These are phyloP conservation scores for Drosophila histrio DNA, from an alignment of 2,888 invertebrate genomes.

Conservation along the genomic window DNA sequence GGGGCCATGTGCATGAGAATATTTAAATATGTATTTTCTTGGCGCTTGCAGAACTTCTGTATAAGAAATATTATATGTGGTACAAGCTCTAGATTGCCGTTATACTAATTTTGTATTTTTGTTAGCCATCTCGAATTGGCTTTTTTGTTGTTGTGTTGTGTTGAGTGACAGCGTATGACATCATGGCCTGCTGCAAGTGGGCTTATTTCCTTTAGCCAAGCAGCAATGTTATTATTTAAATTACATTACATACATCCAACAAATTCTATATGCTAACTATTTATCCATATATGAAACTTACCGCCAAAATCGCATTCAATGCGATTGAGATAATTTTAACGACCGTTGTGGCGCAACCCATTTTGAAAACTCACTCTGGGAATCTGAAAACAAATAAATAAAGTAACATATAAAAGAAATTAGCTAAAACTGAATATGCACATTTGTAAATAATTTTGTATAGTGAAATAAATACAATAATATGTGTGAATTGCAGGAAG, in stretches of 20 bases:
- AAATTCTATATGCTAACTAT: not conserved
- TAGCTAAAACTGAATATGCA: not conserved
- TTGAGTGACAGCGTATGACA: conserved; percentile 35
- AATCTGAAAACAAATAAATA: conserved; percentile 29
- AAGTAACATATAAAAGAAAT: not conserved
- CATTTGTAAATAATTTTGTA: not conserved
- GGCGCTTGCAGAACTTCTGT: conserved; percentile 25
- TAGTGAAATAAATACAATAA: not conserved
- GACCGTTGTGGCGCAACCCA: conserved; percentile 79
- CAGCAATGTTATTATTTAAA: conserved; percentile 19
- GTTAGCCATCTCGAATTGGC: conserved; percentile 12
- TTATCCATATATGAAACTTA: conserved; percentile 59
- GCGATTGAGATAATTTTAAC: conserved; percentile 76
- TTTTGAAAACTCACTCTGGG: conserved; percentile 43
- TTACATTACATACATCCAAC: not conserved
- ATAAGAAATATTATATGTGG: conserved; percentile 9
- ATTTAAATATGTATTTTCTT: conserved; percentile 3
- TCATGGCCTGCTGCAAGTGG: conserved; percentile 44
- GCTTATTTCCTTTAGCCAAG: conserved; percentile 25
- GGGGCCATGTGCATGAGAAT: conserved; percentile 47
- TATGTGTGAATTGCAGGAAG: not conserved
- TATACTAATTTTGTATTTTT: conserved; percentile 9
- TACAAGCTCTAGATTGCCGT: conserved; percentile 5
- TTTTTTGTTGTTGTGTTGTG: too few species aligned
- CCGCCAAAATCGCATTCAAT: conserved; percentile 80